Evolutionary conservation across 1,140 invertebrate species (phyloP).

Genomic region (Microplitis demolitor): DNA sequence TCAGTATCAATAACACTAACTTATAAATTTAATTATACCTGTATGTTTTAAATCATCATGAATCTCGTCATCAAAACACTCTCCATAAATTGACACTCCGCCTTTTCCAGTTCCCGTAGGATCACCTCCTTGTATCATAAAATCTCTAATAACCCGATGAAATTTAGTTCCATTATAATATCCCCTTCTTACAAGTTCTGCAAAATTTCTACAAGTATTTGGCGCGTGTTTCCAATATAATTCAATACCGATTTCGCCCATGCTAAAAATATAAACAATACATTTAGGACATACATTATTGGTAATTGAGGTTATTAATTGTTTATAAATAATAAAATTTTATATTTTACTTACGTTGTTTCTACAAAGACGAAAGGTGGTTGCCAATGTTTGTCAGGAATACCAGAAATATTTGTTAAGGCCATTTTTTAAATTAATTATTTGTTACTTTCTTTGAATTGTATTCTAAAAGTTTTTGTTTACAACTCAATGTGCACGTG

Average conservation of each 20-base stretch:
- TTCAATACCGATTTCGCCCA: conserved; percentile 91
- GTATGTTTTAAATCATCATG: conserved; percentile 93
- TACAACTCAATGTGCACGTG: no score
- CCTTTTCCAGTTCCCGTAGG: conserved; percentile 95
- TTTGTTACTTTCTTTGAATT: background rate
- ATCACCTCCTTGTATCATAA: conserved; percentile 97
- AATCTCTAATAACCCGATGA: conserved; percentile 94
- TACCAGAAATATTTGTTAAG: conserved; percentile 62
- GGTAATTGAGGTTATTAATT: conserved; percentile 20
- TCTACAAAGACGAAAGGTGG: conserved; percentile 80
- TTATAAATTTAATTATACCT: conserved; percentile 60
- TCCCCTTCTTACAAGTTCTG: conserved; percentile 86
- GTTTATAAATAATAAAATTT: conserved; percentile 21
- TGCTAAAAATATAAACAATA: conserved; percentile 67
- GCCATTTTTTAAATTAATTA: conserved; percentile 39
- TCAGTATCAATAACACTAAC: no score
- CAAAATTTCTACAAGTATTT: conserved; percentile 94
- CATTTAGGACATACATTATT: conserved; percentile 3
- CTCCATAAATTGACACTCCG: conserved; percentile 95
- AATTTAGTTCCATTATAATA: conserved; percentile 98
- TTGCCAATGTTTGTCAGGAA: conserved; percentile 86
- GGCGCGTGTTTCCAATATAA: conserved; percentile 98
- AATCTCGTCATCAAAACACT: conserved; percentile 95
- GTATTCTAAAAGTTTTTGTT: no score
- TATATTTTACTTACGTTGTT: conserved; percentile 71